Conservation (phyloP, 2,797 vertebrate genomes). For the Acridotheres tristis region DNA sequence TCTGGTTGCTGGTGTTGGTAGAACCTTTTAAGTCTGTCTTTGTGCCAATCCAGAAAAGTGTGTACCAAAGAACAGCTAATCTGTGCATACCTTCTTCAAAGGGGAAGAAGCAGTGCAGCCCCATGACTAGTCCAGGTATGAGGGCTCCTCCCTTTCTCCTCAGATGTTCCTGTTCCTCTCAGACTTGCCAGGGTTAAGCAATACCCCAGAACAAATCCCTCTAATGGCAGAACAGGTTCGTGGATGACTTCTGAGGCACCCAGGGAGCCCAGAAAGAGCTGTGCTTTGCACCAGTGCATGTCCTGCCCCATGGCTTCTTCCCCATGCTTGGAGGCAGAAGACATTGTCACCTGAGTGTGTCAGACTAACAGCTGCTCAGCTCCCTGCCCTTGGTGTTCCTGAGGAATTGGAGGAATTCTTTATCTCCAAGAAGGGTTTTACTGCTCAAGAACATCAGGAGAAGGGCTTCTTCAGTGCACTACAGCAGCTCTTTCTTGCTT, state of each 20-base stretch:
- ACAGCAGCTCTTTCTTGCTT: background rate
- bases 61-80: background rate
- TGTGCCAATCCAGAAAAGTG: background rate
- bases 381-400: background rate
- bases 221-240: background rate
- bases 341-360: background rate
- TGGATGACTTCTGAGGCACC: background rate
- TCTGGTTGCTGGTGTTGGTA: background rate
- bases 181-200: background rate
- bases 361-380: background rate
- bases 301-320: background rate
- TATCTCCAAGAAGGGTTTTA: background rate
- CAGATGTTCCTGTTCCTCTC: background rate
- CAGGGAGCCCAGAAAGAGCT: background rate
- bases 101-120: background rate
- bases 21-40: background rate
- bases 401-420: background rate
- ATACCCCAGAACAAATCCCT: background rate
- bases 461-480: background rate
- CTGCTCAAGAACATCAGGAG: background rate
- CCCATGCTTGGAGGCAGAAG: background rate
- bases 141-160: conserved; percentile 11
- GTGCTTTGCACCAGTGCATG: background rate
- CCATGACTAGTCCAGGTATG: background rate
- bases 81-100: background rate